These are phyloP conservation scores for Achlya flavicornis DNA, from an alignment of 2,888 invertebrate species.

Conservation along the genomic window DNA sequence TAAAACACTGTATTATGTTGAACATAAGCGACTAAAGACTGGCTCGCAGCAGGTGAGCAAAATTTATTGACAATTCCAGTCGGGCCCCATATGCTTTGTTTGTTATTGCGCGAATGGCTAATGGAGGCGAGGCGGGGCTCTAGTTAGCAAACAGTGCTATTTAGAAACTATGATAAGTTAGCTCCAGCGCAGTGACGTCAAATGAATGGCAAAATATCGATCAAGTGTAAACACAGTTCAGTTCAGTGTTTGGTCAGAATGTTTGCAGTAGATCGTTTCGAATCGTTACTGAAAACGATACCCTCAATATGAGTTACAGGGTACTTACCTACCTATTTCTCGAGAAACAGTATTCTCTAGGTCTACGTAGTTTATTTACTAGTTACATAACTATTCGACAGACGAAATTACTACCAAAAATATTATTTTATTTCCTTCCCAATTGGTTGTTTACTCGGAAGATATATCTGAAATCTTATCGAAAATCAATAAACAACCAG, in stretches of 20 bases:
- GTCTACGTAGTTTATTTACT: background rate
- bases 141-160: conserved; percentile 24
- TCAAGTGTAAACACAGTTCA: conserved; percentile 23
- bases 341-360: background rate
- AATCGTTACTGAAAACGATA: background rate
- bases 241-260: conserved; percentile 16
- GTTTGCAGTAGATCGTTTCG: conserved; percentile 11
- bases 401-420: no score
- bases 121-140: conserved; percentile 36
- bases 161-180: conserved; percentile 26
- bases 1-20: conserved; percentile 10
- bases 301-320: background rate
- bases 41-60: conserved; percentile 30
- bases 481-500: no score
- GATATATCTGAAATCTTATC: background rate
- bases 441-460: background rate
- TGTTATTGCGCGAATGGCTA: conserved; percentile 34
- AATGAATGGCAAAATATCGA: conserved; percentile 17
- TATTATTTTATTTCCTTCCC: background rate
- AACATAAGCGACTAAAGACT: background rate
- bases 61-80: conserved; percentile 42
- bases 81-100: conserved; percentile 28
- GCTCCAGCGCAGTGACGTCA: conserved; percentile 17
- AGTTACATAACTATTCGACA: no score
- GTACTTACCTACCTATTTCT: background rate